Base-by-base conservation (phyloP, 2,797 vertebrate genomes). In the Threskiornis aethiopicus region DNA sequence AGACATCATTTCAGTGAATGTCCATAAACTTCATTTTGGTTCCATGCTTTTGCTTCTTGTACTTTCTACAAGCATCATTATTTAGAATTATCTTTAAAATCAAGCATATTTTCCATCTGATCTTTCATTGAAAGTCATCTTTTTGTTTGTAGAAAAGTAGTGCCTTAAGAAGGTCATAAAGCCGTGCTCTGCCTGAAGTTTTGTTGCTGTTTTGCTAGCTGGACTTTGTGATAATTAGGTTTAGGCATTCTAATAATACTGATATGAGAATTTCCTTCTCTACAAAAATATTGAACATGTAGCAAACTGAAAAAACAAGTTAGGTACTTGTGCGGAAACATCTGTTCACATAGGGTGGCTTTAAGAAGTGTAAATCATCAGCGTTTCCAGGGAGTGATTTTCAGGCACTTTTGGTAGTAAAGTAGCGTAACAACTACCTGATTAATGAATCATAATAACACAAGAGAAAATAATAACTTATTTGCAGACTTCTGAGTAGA, bases 71-170 rank as follows among this genome's bases (percentile, higher is more conserved):
- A 95, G 17, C 41, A 92, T 79, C 3, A 3, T 82, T 96, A 37
- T 65, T 33, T 96, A 92, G 92, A 95, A 90, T 84, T 90, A 94
- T 52, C 26, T 77, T 51, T 95, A 94, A 97, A 93, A 94, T 82
- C 11, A 94, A 92, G 35, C 84, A 62, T 83, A 64, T 89, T 94
- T 94, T 91, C 39, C 31, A 41, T 33, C 65, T 78, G 65, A 61
- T 75, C 52, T 88, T 91, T 69, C 22, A 70, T 31, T 67, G 41
- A 73, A 72, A 85, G 37, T 51, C 1, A 83, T 49, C 12, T 76
- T 47, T 80, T 62, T 77, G 13, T 61, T 70, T 70, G 28, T 72
- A 22, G 79, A 70, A 70, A 83, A 84, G 47, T 21, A 90, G 47
- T 21, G 18, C 28, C 47, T 83, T 83, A 31, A 77, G 29, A 72